These are phyloP conservation scores for Tretioscincus oriximinensis DNA, from an alignment of 2,113 vertebrate species.

Conservation along the genomic window DNA sequence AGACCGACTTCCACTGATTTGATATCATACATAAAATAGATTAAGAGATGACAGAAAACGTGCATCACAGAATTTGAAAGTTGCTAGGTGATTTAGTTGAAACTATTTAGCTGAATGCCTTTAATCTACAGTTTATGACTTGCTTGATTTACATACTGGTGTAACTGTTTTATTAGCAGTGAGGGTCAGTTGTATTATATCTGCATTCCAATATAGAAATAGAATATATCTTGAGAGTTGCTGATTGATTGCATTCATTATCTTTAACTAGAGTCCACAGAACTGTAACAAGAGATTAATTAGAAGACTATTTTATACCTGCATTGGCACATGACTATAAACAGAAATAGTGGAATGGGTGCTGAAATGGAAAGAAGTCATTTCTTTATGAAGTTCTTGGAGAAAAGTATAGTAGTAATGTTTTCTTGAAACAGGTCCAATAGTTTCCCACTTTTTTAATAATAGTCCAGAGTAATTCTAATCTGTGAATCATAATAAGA, in stretches of 20 bases:
- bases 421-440: conserved; percentile 41
- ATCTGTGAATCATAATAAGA: too few relatives aligned
- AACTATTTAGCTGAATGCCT: conserved; percentile 45
- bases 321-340: conserved; percentile 59
- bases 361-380: conserved; percentile 56
- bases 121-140: conserved; percentile 49
- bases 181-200: conserved; percentile 53
- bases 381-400: conserved; percentile 30
- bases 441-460: conserved; percentile 30
- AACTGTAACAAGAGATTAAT: conserved; percentile 62
- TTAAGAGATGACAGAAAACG: conserved; percentile 54
- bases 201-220: conserved; percentile 59
- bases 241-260: conserved; percentile 75
- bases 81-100: conserved; percentile 3
- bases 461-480: too few relatives aligned
- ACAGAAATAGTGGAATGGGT: conserved; percentile 59
- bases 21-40: conserved; percentile 43
- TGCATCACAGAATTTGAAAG: conserved; percentile 44
- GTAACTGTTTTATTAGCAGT: conserved; percentile 44
- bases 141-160: conserved; percentile 63
- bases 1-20: conserved; percentile 41
- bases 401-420: not conserved
- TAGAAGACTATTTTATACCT: conserved; percentile 59
- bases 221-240: conserved; percentile 50
- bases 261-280: conserved; percentile 72